Base-by-base conservation (phyloP, 2,113 vertebrate genomes). In the Sitta europaea region DNA sequence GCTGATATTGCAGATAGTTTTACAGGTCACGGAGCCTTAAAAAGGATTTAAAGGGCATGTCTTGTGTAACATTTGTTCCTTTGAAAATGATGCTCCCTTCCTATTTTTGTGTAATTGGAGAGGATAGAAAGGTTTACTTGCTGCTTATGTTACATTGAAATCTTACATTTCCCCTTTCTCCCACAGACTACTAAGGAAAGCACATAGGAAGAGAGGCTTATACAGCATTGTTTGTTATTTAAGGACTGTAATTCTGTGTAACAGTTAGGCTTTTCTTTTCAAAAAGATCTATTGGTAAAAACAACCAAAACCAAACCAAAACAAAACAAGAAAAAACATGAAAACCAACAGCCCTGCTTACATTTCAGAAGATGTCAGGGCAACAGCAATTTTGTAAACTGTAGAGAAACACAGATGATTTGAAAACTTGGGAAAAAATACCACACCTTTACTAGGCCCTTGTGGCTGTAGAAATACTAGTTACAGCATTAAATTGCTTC, bases 1-100 rank as follows among this genome's bases (percentile, higher is more conserved):
- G 98, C 98, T 98, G 97, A 98, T 97, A 97, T 76, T 98, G 97
- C 98, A 98, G 97, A 98, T 98, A 97, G 96, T 97, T 98, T 97
- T 97, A 98, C 97, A 98, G 98, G 98, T 97, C 97, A 97, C 92
- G 79, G 98, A 97, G 90, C 93, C 97, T 97, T 96, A 91, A 97
- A 98, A 98, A 98, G 97, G 98, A 98, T 98, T 98, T 98, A 98
- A 98, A 98, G 97, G 97, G 95, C 98, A 98, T 88, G 96, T 97
- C 97, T 98, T 96, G 95, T 97, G 96, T 92, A 96, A 95, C 97
- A 97, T 98, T 98, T 97, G 94, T 93, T 97, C 95, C 97, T 98
- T 98, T 97, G 97, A 97, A 98, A 98, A 97, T 73, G 96, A 98
- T 97, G 97, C 90, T 97, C 92, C 95, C 94, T 95, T 97, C 91